Conservation (phyloP, 2,113 vertebrate genomes). For the Salminus brasiliensis region DNA sequence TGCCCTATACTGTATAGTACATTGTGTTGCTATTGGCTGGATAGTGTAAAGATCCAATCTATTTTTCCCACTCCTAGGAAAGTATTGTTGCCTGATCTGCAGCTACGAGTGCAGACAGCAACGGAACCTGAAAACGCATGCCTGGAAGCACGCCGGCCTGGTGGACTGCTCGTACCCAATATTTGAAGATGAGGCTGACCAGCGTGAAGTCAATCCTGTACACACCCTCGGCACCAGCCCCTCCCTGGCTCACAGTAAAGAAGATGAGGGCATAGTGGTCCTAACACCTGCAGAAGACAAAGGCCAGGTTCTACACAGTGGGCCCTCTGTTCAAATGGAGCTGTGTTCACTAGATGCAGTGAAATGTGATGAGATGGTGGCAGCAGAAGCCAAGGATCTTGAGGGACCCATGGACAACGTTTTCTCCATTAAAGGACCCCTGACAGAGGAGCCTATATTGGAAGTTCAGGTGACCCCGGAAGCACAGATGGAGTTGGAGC, state of each 20-base stretch:
- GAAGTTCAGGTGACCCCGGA: slow-evolving; percentile 81
- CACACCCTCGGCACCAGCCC: slow-evolving; percentile 7
- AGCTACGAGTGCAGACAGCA: slow-evolving; percentile 98
- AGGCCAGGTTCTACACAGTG: slow-evolving; percentile 69
- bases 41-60: too few relatives aligned
- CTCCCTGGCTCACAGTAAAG: slow-evolving; percentile 21
- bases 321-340: slow-evolving; percentile 79
- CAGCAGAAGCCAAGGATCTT: slow-evolving; percentile 53
- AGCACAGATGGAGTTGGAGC: slow-evolving; percentile 76
- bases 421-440: slow-evolving; percentile 65
- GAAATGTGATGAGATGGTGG: slow-evolving; percentile 49
- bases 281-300: slow-evolving; percentile 73
- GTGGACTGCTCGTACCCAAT: slow-evolving; percentile 96
- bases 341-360: slow-evolving; percentile 76
- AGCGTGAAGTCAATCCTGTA: slow-evolving; percentile 52
- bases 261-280: slow-evolving; percentile 81
- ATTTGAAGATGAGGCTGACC: slow-evolving; percentile 88
- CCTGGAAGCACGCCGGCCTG: slow-evolving; percentile 96
- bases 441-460: slow-evolving; percentile 72
- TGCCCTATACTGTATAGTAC: too few relatives aligned
- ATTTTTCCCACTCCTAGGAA: slow-evolving; percentile 50
- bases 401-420: slow-evolving; percentile 62
- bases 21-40: too few relatives aligned
- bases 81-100: slow-evolving; percentile 94
- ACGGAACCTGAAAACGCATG: slow-evolving; percentile 95